Base-by-base conservation (phyloP, 2,797 vertebrate genomes). In the Helicolenus hilgendorfi region DNA sequence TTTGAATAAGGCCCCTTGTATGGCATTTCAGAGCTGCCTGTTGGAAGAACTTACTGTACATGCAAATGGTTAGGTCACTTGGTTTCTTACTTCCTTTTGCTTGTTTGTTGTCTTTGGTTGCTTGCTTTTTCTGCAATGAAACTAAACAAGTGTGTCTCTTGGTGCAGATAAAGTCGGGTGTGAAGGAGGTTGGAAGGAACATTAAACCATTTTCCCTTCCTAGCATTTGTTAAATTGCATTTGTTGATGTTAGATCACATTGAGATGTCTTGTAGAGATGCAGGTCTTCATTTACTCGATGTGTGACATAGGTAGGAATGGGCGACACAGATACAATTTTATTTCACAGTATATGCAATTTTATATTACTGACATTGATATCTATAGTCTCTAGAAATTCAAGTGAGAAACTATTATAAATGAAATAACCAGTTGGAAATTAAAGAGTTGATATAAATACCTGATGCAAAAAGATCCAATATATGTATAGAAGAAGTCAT, bases 1-100 rank as follows among this genome's bases (percentile, higher is more conserved):
- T 88, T 92, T 94, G 91, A 92, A 92, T 81, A 76, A 89, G 88
- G 83, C 63, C 33, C 74, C 86, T 93, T 93, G 88, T 92, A 74
- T 84, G 89, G 81, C 91, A 79, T 89, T 89, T 92, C 62, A 78
- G 85, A 63, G 67, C 69, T 62, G 69, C 77, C 78, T 72, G 45
- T 49, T 49, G 92, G 93, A 91, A 94, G 81, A 89, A 91, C 68
- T 91, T 88, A 88, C 77, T 83, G 79, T 78, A 79, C 79, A 74
- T 55, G 73, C 70, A 68, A 69, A 45, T 20, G 24, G 68, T 84
- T 58, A 2, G 74, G 82, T 91, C 75, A 65, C 64, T 74, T 53
- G 36, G 36, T 72, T 49, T 82, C 8, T 31, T 45, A 72, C 22
- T 60, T 71, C 5, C 53, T 64, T 83, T 59, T 41, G 33, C 72